Evolutionary conservation across 2,113 vertebrate species (phyloP), one percentile per base, ranked within the genome.

Genomic region (Erythrolamprus reginae): DNA sequence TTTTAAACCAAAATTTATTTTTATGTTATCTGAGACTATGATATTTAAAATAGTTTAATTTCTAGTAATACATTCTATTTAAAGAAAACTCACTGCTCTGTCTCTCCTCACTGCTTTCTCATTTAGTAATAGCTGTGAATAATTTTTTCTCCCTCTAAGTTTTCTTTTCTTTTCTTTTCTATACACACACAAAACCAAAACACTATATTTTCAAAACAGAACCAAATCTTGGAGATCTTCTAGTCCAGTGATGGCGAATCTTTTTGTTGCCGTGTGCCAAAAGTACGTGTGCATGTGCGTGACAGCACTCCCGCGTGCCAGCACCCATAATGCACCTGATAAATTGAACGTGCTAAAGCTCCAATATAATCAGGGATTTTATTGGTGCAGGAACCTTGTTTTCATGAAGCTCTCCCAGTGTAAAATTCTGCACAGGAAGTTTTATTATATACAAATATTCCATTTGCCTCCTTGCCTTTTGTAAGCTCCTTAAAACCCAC

Each of bases 11-110:
- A 84, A 58, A 88, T 87, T 86, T 95, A 55, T 88, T 88, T 92
- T 92, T 92, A n/a, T 84, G 58, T 47, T 94, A 53, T 91, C 92
- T 93, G 89, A 70, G 88, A 94, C 58, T 93, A 94, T 4, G 13
- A 0, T 61, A 92, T 93, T 84, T 86, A 19, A 92, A 95, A 93
- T 12, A 19, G 90, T 88, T 45, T 86, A 90, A 38, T 26, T 28
- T 33, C 24, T 85, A 93, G 86, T 85, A 92, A 86, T 88, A 61
- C 50, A 88, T 92, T 61, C 33, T 53, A 45, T 38, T 28, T 17
- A 56, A 70, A 24, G 9, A 21, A 45, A 90, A 42, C 28, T 33
- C 24, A 58, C 9, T 58, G 56, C 56, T 83, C 4, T 47, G 9
- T 83, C 23, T 47, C 42, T 83, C 45, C 9, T 83, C 42, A 45